phyloP scores from a whole-genome alignment of 2,888 invertebrate species.

The Hydrotaea diabolus region DNA sequence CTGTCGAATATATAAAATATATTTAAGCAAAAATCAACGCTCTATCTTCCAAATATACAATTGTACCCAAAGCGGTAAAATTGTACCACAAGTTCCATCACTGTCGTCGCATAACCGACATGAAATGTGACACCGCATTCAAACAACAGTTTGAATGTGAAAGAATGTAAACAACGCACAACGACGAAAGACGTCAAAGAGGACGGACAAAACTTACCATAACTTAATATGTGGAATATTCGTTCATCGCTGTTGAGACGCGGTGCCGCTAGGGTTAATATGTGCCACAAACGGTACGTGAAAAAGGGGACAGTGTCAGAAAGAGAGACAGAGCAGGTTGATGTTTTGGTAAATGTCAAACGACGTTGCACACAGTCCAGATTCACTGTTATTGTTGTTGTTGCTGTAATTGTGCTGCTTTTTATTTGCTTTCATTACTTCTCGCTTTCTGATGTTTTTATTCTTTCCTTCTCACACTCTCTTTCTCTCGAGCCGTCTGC shows the following conservation, averaged over 20 bases:
- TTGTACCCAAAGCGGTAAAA: too few relatives aligned
- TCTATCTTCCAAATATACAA: too few relatives aligned
- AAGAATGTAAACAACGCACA: background rate
- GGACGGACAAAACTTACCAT: conserved; percentile 22
- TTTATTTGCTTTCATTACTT: background rate
- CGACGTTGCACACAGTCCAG: background rate
- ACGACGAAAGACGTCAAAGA: background rate
- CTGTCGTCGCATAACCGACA: background rate
- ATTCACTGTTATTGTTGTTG: background rate
- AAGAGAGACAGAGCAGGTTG: background rate
- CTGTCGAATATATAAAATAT: too few relatives aligned
- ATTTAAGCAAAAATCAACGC: too few relatives aligned
- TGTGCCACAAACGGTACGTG: background rate
- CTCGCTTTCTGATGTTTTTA: background rate
- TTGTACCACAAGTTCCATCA: too few relatives aligned
- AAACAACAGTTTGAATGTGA: background rate
- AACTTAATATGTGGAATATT: background rate
- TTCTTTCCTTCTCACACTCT: background rate
- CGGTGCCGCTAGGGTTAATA: background rate
- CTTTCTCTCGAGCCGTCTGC: too few relatives aligned
- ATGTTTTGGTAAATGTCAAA: conserved; percentile 11
- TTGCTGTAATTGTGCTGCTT: background rate
- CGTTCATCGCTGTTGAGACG: background rate
- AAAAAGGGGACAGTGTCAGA: background rate
- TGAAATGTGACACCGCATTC: background rate